Percentiles rank a stretch among this genome's conserved stretches.
Conservation (phyloP, 2,797 vertebrate genomes). For the Ibycter americanus region DNA sequence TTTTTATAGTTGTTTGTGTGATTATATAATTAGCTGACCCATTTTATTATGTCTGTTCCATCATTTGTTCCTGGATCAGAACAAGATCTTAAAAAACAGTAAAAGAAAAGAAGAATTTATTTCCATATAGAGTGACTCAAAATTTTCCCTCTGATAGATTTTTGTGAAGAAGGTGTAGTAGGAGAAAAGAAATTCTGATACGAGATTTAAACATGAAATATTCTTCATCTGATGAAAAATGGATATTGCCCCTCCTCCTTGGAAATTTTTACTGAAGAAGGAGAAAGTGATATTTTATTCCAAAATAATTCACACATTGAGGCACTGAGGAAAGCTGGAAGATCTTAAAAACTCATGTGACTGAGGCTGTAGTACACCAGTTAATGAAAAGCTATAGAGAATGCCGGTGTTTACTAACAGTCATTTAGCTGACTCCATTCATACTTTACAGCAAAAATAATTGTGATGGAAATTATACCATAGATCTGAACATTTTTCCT, state of each 20-base stretch:
- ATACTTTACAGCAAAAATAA: conserved; percentile 12
- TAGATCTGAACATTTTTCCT: neutral
- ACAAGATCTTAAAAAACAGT: conserved; percentile 10
- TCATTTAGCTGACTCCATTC: neutral
- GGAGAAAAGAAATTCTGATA: neutral
- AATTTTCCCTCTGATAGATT: neutral
- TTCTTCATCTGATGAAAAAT: neutral
- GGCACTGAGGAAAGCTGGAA: neutral
- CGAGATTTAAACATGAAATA: neutral
- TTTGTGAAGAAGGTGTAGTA: neutral
- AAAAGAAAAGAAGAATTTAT: neutral
- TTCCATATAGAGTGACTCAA: neutral
- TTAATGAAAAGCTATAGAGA: conserved; percentile 11
- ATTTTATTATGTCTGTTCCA: conserved; percentile 21
- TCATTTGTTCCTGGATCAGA: conserved; percentile 36
- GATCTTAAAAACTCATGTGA: neutral
- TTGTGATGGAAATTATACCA: neutral
- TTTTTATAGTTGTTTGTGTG: conserved; percentile 46
- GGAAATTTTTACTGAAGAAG: neutral
- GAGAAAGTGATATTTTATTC: neutral
- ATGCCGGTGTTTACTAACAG: conserved; percentile 6
- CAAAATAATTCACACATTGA: neutral
- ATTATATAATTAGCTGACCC: conserved; percentile 65
- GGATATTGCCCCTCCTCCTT: neutral
- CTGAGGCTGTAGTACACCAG: neutral